Base-by-base conservation (phyloP, 2,113 vertebrate species). In the Tupaia chinensis region DNA sequence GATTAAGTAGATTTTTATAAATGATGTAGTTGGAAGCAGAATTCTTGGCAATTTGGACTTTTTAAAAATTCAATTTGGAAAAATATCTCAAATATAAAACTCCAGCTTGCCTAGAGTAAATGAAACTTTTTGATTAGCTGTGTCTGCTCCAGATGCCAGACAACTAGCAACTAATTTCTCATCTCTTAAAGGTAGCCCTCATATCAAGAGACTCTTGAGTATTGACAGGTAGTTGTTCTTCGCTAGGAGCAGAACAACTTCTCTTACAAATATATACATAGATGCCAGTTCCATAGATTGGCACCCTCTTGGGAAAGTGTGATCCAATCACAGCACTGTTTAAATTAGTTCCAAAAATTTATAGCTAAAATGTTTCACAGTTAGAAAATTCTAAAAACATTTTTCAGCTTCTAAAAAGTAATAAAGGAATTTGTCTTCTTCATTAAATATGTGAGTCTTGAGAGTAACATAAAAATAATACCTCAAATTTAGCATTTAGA, bases 101-200 rank as follows among this genome's bases (percentile, higher is more conserved):
- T 9, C 16, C 14, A 63, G 14, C 1, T 87, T 17, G 69, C 25
- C 53, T 73, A 4, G 15, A 84, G 2, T 68, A 15, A 22, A 32
- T 22, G 86, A 29, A 91, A 87, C 32, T 79, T 93, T 91, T 34
- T 91, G 12, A 79, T 79, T 82, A 91, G 9, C 27, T 84, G 32
- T 61, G 56, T 65, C 29, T 77, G 17, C 3, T 69, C 61, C 29
- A 58, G n/a, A 1, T 92, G 34, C 61, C 17, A 69, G 29, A 23
- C 7, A 92, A 7, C 20, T 65, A n/a, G 29, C 13, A 65, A 20
- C 22, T 88, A 84, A 85, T 80, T 78, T 68, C 25, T 90, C n/a
- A 83, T 73, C 29, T 32, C 9, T 90, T 87, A 87, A 81, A 72
- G 22, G 2, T 91, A 29, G 8, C 32, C 68, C 14, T 70, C 3